Base-by-base conservation (phyloP, 2,888 invertebrate species). In the Xestobium rufovillosum region DNA sequence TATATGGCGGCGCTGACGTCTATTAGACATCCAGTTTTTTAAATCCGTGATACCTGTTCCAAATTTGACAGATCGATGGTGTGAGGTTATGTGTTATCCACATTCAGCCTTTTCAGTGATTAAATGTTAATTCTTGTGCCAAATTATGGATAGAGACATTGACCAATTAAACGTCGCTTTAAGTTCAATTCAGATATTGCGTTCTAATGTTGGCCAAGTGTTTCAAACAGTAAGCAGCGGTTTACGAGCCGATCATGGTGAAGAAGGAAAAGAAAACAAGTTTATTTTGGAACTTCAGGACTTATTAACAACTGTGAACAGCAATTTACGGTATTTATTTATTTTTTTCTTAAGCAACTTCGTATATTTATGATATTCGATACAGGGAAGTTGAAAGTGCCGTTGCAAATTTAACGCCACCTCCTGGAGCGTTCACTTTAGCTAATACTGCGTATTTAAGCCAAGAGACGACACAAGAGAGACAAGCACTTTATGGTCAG, bases 381-480 rank as follows among this genome's bases (percentile, higher is more conserved):
- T n/a, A n/a, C 49, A 78, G 90, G 49, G 90, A 90, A 59, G 77
- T 90, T 10, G 91, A 91, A 59, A 81, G 81, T 55, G 72, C 83
- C 1, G 79, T 83, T 1, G 79, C 76, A 45, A 75, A 74, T 15
- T 58, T 83, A 14, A 82, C 79, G 34, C 78, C 83, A 43, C 86
- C 87, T 1, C 78, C 82, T n/a, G 82, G 84, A 2, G 81, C 86
- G 0, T 84, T 89, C 55, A 83, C 76, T 56, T 68, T 92, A 39
- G 89, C 87, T 1, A 94, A 89, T 60, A 87, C 89, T 1, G 81
- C 84, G 3, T 83, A 77, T 56, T 70, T 95, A 19, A 87, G 84
- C 43, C 89, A 94, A 63, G 95, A 96, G 67, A 89, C 90, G 0
- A 84, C 88, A 0, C 83, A 83, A 58, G 94, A 95, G 53, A 76